Evolutionary conservation across 2,888 invertebrate species (phyloP).

Genomic region (Pristionchus fissidentatus): DNA sequence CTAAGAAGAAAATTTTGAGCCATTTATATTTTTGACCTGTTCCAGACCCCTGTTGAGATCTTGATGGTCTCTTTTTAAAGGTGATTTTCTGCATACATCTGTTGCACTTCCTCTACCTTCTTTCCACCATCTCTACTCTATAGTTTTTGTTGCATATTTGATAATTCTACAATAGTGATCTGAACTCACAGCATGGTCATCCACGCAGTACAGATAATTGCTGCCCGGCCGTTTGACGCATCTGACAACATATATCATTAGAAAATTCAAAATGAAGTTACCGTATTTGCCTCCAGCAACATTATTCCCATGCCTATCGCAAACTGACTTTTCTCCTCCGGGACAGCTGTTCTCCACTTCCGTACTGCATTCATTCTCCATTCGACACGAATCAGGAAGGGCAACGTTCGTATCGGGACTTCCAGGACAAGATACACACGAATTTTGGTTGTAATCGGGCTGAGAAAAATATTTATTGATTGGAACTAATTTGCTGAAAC

Average conservation of each 20-base stretch:
- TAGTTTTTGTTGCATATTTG: too few species aligned
- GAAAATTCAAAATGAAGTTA: too few species aligned
- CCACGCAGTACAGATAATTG: neutral
- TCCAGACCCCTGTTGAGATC: too few species aligned
- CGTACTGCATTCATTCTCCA: conserved; percentile 31
- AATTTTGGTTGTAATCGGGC: neutral
- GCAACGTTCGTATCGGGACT: neutral
- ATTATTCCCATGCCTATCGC: too few species aligned
- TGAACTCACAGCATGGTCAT: neutral
- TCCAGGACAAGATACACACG: neutral
- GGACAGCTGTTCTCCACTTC: neutral
- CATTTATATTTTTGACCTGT: too few species aligned
- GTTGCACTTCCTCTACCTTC: too few species aligned
- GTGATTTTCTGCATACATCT: too few species aligned
- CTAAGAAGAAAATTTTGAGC: too few species aligned
- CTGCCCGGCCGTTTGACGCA: neutral
- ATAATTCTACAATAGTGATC: neutral
- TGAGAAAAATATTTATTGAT: neutral
- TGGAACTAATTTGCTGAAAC: neutral
- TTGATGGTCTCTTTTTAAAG: too few species aligned
- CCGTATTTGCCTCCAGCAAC: too few species aligned
- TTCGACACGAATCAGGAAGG: neutral
- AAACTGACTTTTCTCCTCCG: neutral
- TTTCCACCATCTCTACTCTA: too few species aligned
- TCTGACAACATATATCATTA: neutral